Base-by-base conservation (phyloP, 2,888 invertebrate genomes). In the Phortica okadai region DNA sequence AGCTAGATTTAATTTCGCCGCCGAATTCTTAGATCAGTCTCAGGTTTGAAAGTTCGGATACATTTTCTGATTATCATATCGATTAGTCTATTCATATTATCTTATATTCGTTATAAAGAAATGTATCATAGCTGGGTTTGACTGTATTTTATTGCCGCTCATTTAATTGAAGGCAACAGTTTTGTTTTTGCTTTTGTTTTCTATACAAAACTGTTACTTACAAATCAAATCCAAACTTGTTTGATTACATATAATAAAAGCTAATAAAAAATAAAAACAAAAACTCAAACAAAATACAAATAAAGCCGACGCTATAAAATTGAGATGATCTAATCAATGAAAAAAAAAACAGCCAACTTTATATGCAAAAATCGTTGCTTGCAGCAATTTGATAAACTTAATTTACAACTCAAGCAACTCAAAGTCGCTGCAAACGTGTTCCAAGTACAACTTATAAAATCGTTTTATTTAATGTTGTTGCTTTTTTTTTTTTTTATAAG, bases 261-360 rank as follows among this genome's bases (percentile, higher is more conserved):
- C 33, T 33, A 33, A 33, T 33, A 33, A 33, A 33, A 33, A 33
- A 33, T 4, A 33, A 33, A 33, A 33, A 33, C 33, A 33, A 33
- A 33, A 2, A 33, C 33, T 33, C 33, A 33, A 33, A 33, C 33
- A 33, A 33, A 50, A 14, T 50, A 33, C 64, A 64, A 64, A 64
- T 33, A 21, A 64, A 25, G 14, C 64, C 64, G 64, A 21, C 64
- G 11, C 50, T 2, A 33, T 59, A 64, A 64, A 64, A 64, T 64
- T 64, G 25, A 64, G 64, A 64, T 64, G 64, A 64, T 64, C 64
- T 64, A 64, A 33, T 64, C 64, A 33, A 8, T 33, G 33, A 64
- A 33, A 14, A 64, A 33, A 14, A 25, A 64, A 64, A 25, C 33
- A 50, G 6, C 8, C 8, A 50, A 14, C 14, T 50, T 50, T 50